Base-by-base conservation (phyloP, 2,888 invertebrate genomes). In the Netelia melanura region DNA sequence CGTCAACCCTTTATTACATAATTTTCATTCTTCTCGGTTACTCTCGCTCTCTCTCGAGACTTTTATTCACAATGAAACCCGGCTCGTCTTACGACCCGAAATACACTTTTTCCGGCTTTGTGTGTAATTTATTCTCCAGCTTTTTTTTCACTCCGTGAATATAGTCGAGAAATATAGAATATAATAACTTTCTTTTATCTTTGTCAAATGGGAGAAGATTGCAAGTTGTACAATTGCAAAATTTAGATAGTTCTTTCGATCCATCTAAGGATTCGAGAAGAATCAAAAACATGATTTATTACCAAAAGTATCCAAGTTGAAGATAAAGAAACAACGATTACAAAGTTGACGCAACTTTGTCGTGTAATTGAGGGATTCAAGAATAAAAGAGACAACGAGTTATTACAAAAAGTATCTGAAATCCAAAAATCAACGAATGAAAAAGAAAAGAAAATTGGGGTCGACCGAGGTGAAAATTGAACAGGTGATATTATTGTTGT, bases 41-140 rank as follows among this genome's bases (percentile, higher is more conserved):
- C 14, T 38, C 8, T 72, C 21, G 30, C 21, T 61, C 48, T 17
- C 21, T 61, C 48, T 17, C 17, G 17, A 6, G 23, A 30, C 21
- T 74, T 75, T 68, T 68, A 75, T 54, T 62, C 62, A 14, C 14
- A 11, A 14, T 11, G 14, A 48, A 17, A 17, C 17, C 11, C 25
- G n/a, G 1, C 52, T 72, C 48, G 11, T n/a, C 23, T 65, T 38
- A 54, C 75, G 11, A 48, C 14, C 62, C n/a, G 56, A 54, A 17
- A 65, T 43, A 71, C 65, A 48, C 71, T 52, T 11, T 5, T 43
- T 14, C 25, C 30, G 25, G 14, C 30, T 25, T 17, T 61, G 5
- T 25, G 14, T 52, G 0, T 17, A 17, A 0, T 23, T 9, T 3
- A 14, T 62, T 17, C 9, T 62, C 10, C 3, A 48, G 11, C 3